A percentile compares a stretch with the other conserved stretches of the same genome.
Conservation (phyloP, 2,888 invertebrate genomes). For the Neoascia interrupta region DNA sequence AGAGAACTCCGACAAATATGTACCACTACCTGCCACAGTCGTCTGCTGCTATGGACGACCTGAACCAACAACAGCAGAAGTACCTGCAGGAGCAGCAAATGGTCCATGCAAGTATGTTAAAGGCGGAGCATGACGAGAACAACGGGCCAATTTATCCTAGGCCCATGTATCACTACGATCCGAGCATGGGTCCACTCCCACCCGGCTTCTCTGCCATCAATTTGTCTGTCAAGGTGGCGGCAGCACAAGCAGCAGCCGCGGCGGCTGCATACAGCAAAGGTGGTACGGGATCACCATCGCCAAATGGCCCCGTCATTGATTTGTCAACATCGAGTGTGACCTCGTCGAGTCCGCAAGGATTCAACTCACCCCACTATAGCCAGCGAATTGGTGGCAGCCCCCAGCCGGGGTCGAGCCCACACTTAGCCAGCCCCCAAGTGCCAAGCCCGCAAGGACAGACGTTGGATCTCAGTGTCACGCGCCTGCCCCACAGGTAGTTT, state of each 20-base stretch:
- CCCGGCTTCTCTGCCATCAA: constrained; percentile 90
- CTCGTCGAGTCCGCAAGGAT: constrained; percentile 90
- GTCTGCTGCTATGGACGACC: constrained; percentile 81
- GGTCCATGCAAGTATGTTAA: constrained; percentile 81
- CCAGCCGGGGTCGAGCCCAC: constrained; percentile 91
- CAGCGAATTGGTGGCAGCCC: constrained; percentile 83
- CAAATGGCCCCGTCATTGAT: constrained; percentile 86
- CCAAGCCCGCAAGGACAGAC: constrained; percentile 95
- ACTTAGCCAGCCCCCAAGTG: constrained; percentile 92
- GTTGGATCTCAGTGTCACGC: constrained; percentile 92
- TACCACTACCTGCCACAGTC: constrained; percentile 82
- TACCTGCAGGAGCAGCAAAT: constrained; percentile 82
- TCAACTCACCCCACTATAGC: constrained; percentile 79
- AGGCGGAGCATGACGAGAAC: constrained; percentile 86
- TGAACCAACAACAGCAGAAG: constrained; percentile 82
- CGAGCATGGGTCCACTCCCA: constrained; percentile 85
- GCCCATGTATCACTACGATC: constrained; percentile 91
- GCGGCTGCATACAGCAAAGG: constrained; percentile 76
- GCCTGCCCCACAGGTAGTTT: constrained; percentile 89
- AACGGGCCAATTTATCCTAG: constrained; percentile 89
- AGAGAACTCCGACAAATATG: constrained; percentile 81
- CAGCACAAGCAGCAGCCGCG: constrained; percentile 79
- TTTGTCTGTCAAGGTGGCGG: constrained; percentile 89
- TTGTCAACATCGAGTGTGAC: constrained; percentile 92
- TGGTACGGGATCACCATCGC: constrained; percentile 83